Conservation (phyloP, 2,888 invertebrate species). For the Malachius bipustulatus region DNA sequence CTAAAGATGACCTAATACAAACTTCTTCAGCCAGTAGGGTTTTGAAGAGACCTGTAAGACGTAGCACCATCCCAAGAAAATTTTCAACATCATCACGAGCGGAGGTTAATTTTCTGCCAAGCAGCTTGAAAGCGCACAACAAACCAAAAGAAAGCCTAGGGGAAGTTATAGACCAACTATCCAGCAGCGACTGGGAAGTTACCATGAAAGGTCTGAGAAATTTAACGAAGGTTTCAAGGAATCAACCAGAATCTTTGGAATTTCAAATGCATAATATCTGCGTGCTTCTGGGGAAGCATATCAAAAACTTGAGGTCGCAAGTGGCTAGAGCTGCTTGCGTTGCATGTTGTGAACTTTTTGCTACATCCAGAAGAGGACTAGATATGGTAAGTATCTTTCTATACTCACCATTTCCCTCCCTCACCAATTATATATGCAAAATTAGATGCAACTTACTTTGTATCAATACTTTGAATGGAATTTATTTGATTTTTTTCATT, state of each 20-base stretch:
- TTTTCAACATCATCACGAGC: background rate
- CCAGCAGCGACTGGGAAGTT: conserved; percentile 68
- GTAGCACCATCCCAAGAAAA: no score
- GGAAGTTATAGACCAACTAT: conserved; percentile 52
- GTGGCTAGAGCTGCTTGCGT: conserved; percentile 82
- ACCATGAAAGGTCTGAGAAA: conserved; percentile 60
- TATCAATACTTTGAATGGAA: conserved; percentile 5
- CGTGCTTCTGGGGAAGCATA: conserved; percentile 61
- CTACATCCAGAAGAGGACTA: conserved; percentile 38
- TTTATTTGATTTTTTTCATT: conserved; percentile 7
- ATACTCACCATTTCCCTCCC: no score
- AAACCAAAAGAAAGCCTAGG: conserved; percentile 50
- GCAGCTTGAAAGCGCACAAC: conserved; percentile 38
- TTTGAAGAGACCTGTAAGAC: no score
- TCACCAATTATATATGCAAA: no score
- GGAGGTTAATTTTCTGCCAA: background rate
- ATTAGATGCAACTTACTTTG: no score
- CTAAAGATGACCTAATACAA: no score
- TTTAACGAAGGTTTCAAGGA: conserved; percentile 54
- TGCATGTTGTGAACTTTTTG: conserved; percentile 69
- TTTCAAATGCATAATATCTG: conserved; percentile 57
- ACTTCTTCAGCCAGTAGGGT: no score
- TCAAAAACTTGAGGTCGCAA: conserved; percentile 84
- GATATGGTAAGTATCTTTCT: conserved; percentile 44
- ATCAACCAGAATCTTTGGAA: conserved; percentile 51